Evolutionary conservation across 1,140 invertebrate genomes (phyloP).

Genomic region (Sinella curviseta): DNA sequence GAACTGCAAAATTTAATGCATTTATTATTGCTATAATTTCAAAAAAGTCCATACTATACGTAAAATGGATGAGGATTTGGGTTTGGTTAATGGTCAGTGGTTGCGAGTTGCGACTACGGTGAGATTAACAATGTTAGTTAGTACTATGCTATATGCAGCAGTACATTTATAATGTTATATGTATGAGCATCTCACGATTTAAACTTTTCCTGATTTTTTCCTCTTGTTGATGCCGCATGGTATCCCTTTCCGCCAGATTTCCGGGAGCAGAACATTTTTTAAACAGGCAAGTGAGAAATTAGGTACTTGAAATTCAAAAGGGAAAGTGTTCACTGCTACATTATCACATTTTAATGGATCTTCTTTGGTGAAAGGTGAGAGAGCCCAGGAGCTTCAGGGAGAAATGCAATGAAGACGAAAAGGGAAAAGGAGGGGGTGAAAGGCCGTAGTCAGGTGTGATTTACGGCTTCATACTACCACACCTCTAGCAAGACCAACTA

Average conservation of each 20-base stretch:
- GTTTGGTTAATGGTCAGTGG: no score
- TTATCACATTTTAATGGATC: constrained; percentile 19
- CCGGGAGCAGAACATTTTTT: not conserved
- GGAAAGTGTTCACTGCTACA: not conserved
- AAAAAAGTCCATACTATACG: no score
- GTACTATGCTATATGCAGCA: no score
- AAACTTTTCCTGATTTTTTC: no score
- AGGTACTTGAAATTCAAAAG: constrained; percentile 1
- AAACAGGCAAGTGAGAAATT: not conserved
- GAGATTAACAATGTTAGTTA: no score
- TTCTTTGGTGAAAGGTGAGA: constrained; percentile 8
- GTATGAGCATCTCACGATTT: no score
- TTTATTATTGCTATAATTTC: no score
- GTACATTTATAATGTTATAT: no score
- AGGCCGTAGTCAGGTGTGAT: constrained; percentile 18
- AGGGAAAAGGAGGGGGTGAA: constrained; percentile 2
- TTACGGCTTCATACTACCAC: not conserved
- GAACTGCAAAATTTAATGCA: no score
- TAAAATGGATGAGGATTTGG: no score
- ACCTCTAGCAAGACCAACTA: not conserved
- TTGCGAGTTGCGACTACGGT: no score
- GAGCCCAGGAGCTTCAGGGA: not conserved
- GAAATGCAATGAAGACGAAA: not conserved
- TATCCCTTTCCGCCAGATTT: not conserved
- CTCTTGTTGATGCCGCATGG: no score